Evolutionary conservation across 2,113 vertebrate species (phyloP).

Genomic region (Onychostruthus taczanowskii): DNA sequence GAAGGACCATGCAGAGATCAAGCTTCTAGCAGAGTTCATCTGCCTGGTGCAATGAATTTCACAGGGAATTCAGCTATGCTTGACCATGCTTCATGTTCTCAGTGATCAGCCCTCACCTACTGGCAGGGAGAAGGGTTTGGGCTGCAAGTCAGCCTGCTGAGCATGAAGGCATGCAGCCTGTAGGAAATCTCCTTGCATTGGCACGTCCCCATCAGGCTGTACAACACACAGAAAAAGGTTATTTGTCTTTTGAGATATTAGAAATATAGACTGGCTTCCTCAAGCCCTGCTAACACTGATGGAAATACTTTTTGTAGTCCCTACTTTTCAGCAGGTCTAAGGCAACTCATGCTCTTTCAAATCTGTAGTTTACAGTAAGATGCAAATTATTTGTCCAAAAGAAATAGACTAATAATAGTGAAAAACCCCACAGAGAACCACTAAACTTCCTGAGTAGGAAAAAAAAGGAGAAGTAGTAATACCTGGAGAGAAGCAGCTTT

Average conservation of each 20-base stretch:
- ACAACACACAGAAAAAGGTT: neutral
- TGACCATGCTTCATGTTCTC: neutral
- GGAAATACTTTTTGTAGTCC: neutral
- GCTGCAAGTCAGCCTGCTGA: slow-evolving; percentile 16
- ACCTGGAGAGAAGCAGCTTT: neutral
- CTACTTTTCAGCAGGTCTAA: neutral
- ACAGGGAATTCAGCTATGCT: neutral
- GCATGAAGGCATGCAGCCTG: neutral
- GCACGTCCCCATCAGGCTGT: neutral
- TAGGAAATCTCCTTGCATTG: neutral
- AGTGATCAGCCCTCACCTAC: neutral
- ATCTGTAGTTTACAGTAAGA: neutral
- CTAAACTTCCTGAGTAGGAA: neutral
- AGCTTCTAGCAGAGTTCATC: neutral
- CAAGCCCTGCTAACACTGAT: neutral
- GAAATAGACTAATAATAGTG: neutral
- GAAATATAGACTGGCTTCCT: neutral
- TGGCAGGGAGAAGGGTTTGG: neutral
- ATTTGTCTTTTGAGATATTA: neutral
- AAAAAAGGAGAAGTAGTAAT: neutral
- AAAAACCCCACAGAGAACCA: neutral
- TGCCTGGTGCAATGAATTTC: neutral
- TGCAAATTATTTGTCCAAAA: neutral
- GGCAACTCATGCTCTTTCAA: neutral
- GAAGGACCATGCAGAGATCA: neutral